A percentile compares a stretch with the other conserved stretches of the same genome.
phyloP scores from a whole-genome alignment of 2,113 vertebrate genomes.

The Gallinago undulata region DNA sequence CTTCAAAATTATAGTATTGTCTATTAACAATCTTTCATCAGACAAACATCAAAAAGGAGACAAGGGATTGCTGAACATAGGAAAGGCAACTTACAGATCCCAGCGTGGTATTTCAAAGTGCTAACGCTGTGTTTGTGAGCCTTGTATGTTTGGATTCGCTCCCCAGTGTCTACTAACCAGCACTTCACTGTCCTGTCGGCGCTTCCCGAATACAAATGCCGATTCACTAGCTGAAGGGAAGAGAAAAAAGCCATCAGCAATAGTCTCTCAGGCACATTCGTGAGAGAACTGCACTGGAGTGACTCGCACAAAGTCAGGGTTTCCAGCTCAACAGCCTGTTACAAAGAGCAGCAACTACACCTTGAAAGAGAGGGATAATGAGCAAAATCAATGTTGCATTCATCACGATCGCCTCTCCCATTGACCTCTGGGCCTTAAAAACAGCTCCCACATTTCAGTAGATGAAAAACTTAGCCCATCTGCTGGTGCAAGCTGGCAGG shows the following conservation, averaged over 20 bases:
- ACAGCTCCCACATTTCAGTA: not conserved
- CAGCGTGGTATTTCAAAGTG: constrained; percentile 78
- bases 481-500: not conserved
- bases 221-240: constrained; percentile 75
- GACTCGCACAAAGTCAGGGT: not conserved
- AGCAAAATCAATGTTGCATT: not conserved
- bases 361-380: not conserved
- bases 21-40: not conserved
- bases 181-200: constrained; percentile 79
- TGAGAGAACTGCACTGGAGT: not conserved
- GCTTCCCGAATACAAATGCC: constrained; percentile 78
- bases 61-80: not conserved
- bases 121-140: constrained; percentile 81
- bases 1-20: not conserved
- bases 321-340: not conserved
- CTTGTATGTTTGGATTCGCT: constrained; percentile 74
- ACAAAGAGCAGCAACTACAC: not conserved
- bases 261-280: accelerated
- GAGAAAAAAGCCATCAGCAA: not conserved
- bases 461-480: not conserved
- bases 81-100: constrained; percentile 77
- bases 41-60: not conserved
- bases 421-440: not conserved
- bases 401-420: accelerated
- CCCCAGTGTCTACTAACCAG: constrained; percentile 78